phyloP scores from a whole-genome alignment of 2,888 invertebrate genomes.

The Drosophila stalkeri region DNA sequence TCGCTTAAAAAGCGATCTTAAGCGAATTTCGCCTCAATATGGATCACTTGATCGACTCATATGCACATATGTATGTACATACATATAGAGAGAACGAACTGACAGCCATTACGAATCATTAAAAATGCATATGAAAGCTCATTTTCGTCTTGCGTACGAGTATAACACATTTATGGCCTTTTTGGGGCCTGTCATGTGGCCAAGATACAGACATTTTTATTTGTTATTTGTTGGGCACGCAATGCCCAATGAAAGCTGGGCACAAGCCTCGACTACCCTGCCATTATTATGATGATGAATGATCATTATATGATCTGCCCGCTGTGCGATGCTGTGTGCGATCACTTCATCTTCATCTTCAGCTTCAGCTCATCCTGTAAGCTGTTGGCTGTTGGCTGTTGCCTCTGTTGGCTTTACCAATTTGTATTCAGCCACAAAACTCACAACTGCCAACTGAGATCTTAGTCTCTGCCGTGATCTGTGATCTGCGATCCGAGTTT shows the following conservation, averaged over 20 bases:
- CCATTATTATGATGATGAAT: slow-evolving; percentile 61
- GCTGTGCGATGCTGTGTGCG: slow-evolving; percentile 51
- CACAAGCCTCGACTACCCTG: slow-evolving; percentile 29
- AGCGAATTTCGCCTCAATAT: slow-evolving; percentile 38
- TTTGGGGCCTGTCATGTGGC: slow-evolving; percentile 58
- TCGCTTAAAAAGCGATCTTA: slow-evolving; percentile 15
- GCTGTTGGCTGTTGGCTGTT: slow-evolving; percentile 24
- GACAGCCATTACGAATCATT: slow-evolving; percentile 66
- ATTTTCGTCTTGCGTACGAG: slow-evolving; percentile 31
- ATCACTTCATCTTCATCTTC: slow-evolving; percentile 53
- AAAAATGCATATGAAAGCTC: slow-evolving; percentile 40
- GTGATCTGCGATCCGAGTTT: slow-evolving; percentile 25
- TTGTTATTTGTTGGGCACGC: slow-evolving; percentile 61
- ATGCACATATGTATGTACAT: not conserved
- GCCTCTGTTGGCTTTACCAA: slow-evolving; percentile 71
- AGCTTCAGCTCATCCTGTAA: slow-evolving; percentile 56
- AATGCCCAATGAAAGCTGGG: slow-evolving; percentile 59
- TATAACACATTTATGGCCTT: slow-evolving; percentile 58
- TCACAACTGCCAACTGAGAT: slow-evolving; percentile 35
- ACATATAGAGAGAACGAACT: slow-evolving; percentile 22
- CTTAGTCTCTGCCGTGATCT: slow-evolving; percentile 26
- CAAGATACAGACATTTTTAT: slow-evolving; percentile 72
- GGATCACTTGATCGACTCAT: slow-evolving; percentile 34
- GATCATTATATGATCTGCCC: slow-evolving; percentile 67
- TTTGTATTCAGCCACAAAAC: slow-evolving; percentile 60